Evolutionary conservation across 37 sponge, comb jelly and placozoan genomes (phyloP), one percentile per base, ranked within the genome.

Genomic region (Cladorhizidae sp.): DNA sequence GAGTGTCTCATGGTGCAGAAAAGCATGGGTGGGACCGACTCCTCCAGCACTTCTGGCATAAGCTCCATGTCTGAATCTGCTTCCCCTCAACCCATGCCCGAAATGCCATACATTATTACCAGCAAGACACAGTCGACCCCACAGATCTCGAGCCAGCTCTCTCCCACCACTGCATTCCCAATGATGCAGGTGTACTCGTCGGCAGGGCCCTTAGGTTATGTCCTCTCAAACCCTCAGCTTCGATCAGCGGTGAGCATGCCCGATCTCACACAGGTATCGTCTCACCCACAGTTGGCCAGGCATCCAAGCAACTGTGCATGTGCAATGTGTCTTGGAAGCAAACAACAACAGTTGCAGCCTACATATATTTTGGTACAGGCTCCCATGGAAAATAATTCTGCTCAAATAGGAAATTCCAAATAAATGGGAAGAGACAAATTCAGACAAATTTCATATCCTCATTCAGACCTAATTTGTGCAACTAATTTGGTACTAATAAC

Each of bases 161-260:
- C 72, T 9, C 9, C 61, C 22, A 28, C 25, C 14, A 56, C 20
- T 35, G 70, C 70, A 9, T n/a, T 41, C n/a, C 78, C 78, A 11
- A 23, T 70, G 58, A 75, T 73, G 40, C 77, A 52, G 49, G 64
- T 70, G 31, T 82, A 82, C 62, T 77, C 88, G 32, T 61, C 77
- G 1, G 65, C 74, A 11, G 41, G 51, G 9, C 40, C 55, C 40
- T 20, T 79, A 9, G 56, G 64, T 23, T 77, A 78, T 43, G 35
- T 86, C 35, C 49, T 86, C 54, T 74, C 73, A 2, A 37, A 69
- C 39, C 74, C 56, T 67, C 61, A 80, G 9, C 76, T 89, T 23
- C 74, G 90, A 12, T 89, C 90, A 37, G 88, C 77, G 1, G 45
- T 63, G 26, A 89, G 90, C 73, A 84, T 89, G 90, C 90, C 90